Percentiles rank a stretch among this genome's conserved stretches.
phyloP scores from a whole-genome alignment of 2,113 vertebrate genomes.

The Ciconia stormi region DNA sequence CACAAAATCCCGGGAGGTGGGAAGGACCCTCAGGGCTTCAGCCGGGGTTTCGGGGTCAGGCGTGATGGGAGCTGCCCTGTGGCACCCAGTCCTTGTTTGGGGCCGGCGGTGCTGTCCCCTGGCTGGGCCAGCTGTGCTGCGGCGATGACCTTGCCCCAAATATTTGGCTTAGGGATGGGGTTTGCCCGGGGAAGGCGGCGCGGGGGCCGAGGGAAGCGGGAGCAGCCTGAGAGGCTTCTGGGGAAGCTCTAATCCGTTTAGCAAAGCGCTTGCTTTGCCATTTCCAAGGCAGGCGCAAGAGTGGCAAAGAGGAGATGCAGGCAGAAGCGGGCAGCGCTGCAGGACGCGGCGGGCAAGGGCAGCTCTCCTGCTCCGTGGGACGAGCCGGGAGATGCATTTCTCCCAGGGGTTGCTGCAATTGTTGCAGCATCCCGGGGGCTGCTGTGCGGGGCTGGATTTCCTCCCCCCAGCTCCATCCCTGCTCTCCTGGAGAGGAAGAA shows the following conservation, averaged over 20 bases:
- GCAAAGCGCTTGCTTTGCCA: conserved; percentile 1
- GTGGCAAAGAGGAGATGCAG: not conserved
- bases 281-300: not conserved
- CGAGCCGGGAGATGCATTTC: not conserved
- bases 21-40: not conserved
- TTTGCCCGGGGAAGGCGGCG: not conserved
- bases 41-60: fast-evolving
- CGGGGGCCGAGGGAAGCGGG: not conserved
- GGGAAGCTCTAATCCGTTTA: conserved; percentile 54
- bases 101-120: fast-evolving
- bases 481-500: not conserved
- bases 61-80: fast-evolving
- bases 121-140: not conserved
- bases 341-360: not conserved
- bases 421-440: not conserved
- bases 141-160: fast-evolving
- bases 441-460: not conserved
- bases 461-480: not conserved
- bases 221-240: not conserved
- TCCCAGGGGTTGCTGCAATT: not conserved
- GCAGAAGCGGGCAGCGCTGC: not conserved
- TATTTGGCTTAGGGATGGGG: not conserved
- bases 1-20: not conserved
- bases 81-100: not conserved
- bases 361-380: not conserved